Evolutionary conservation across 2,113 vertebrate genomes (phyloP).

Genomic region (Solea solea): DNA sequence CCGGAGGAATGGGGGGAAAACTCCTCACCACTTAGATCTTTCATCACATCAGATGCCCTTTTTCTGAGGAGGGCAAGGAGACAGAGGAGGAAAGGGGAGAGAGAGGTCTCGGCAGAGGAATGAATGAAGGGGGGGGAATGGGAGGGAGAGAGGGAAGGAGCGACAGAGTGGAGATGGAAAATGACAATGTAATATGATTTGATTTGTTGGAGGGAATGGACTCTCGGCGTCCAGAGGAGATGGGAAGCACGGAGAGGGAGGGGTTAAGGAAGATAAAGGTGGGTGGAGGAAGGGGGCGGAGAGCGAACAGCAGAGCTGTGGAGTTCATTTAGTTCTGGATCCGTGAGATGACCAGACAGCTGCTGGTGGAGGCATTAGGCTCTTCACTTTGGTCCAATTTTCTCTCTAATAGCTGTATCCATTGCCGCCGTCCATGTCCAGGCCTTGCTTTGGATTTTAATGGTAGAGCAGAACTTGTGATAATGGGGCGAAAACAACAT

Average conservation of each 20-base stretch:
- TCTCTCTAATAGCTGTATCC: conserved; percentile 37
- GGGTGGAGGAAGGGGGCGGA: conserved; percentile 48
- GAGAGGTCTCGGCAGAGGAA: conserved; percentile 11
- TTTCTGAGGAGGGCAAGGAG: conserved; percentile 15
- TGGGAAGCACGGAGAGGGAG: conserved; percentile 2
- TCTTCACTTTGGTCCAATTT: conserved; percentile 60
- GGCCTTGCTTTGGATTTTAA: background rate
- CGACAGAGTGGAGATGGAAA: conserved; percentile 67
- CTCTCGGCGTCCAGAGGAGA: conserved; percentile 53
- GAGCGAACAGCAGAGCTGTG: conserved; percentile 42
- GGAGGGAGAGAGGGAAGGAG: conserved; percentile 24
- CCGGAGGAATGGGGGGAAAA: conserved; percentile 22
- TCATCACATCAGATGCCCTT: conserved; percentile 46
- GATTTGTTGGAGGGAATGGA: conserved; percentile 69
- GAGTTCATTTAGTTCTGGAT: conserved; percentile 66
- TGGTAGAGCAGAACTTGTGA: conserved; percentile 10
- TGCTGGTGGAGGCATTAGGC: conserved; percentile 62
- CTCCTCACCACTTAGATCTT: conserved; percentile 42
- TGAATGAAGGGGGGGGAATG: conserved; percentile 1
- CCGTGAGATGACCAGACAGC: conserved; percentile 55
- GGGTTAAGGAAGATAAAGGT: conserved; percentile 32
- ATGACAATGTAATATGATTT: conserved; percentile 77
- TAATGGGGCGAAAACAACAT: conserved; percentile 36
- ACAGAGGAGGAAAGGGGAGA: conserved; percentile 4
- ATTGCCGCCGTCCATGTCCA: conserved; percentile 12